Evolutionary conservation across 1,140 invertebrate species (phyloP).

Genomic region (Radopholus similis): DNA sequence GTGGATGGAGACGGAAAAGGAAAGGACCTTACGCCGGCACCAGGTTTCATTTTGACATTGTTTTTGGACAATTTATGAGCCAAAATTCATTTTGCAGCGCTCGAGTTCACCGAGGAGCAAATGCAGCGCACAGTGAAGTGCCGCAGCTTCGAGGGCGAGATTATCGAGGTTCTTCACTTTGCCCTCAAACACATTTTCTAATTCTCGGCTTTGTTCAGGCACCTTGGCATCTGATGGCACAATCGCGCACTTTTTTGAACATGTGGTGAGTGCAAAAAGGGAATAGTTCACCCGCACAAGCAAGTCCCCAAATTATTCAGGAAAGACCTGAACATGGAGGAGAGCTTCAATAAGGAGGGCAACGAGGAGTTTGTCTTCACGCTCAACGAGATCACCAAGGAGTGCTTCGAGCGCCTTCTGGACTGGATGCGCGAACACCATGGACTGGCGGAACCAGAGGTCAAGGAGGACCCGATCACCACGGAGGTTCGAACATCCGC

Average conservation of each 20-base stretch:
- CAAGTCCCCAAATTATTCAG: not conserved
- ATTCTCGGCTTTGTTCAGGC: slow-evolving; percentile 5
- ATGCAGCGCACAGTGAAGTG: slow-evolving; percentile 5
- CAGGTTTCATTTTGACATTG: too few relatives aligned
- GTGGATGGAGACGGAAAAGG: too few relatives aligned
- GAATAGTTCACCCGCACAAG: not conserved
- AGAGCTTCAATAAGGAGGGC: not conserved
- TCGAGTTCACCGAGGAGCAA: slow-evolving; percentile 4
- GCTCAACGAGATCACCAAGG: slow-evolving; percentile 8
- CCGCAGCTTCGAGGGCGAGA: not conserved
- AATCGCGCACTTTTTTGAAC: not conserved
- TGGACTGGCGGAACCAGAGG: not conserved
- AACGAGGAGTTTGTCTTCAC: not conserved
- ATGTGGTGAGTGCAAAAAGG: not conserved
- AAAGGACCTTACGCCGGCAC: too few relatives aligned
- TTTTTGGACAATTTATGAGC: too few relatives aligned
- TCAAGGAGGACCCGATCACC: slow-evolving; percentile 2
- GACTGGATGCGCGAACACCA: slow-evolving; percentile 12
- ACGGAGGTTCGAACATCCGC: not conserved
- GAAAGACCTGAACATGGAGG: slow-evolving; percentile 1
- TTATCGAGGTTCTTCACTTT: not conserved
- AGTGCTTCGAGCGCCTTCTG: slow-evolving; percentile 1
- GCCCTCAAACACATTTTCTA: not conserved
- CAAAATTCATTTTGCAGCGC: too few relatives aligned
- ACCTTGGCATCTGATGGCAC: slow-evolving; percentile 1